Evolutionary conservation across 2,113 vertebrate species (phyloP).

Genomic region (Oceanites oceanicus): DNA sequence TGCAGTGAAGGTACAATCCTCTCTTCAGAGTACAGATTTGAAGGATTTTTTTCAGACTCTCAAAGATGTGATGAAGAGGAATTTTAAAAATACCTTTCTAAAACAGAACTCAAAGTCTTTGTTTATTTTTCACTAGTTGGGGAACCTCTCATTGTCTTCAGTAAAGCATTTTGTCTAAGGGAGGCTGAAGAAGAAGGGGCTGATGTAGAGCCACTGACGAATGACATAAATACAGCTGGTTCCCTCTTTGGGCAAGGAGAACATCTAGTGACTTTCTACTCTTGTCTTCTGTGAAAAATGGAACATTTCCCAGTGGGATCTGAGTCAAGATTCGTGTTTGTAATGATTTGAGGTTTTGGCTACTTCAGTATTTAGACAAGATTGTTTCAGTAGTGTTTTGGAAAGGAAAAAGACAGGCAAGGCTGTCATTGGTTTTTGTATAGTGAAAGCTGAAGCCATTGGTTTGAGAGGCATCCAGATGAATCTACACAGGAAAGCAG

Average conservation of each 20-base stretch:
- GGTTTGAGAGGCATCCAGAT: background rate
- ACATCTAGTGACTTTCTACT: background rate
- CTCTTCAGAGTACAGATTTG: conserved; percentile 1
- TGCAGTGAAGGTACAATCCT: conserved; percentile 19
- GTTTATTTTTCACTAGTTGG: background rate
- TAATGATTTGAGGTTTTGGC: background rate
- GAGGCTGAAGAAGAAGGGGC: background rate
- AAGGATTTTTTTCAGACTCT: background rate
- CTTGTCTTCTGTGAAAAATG: background rate
- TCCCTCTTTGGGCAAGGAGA: background rate
- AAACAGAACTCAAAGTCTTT: background rate
- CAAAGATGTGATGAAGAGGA: background rate
- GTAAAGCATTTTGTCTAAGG: background rate
- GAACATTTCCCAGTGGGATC: background rate
- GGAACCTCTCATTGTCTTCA: background rate
- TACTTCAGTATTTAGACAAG: background rate
- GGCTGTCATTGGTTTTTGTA: background rate
- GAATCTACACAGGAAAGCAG: background rate
- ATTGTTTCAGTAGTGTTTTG: background rate
- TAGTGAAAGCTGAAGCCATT: background rate
- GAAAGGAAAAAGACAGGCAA: background rate
- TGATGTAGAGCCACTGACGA: background rate
- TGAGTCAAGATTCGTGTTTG: background rate
- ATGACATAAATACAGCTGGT: background rate
- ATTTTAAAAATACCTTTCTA: background rate